phyloP scores from a whole-genome alignment of 2,888 invertebrate species.

The Calephelis perditalis region DNA sequence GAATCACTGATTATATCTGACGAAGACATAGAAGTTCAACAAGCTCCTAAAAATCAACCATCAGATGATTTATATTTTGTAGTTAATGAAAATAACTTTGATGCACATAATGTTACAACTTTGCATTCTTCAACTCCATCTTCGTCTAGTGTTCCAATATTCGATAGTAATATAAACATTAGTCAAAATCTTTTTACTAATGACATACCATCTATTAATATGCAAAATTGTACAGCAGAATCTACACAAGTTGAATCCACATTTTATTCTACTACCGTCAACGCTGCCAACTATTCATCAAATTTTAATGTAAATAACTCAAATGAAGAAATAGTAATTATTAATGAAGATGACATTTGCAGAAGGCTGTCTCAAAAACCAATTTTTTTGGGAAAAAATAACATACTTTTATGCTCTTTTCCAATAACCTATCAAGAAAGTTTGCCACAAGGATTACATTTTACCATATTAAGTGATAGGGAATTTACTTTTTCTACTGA shows the following conservation, averaged over 20 bases:
- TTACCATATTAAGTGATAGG: background rate
- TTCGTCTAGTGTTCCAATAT: no score
- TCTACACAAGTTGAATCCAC: background rate
- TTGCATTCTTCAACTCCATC: no score
- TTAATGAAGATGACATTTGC: constrained; percentile 1
- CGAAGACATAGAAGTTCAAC: background rate
- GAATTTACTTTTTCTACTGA: background rate
- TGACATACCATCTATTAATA: background rate
- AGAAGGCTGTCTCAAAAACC: background rate
- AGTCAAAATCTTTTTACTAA: no score
- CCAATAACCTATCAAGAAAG: background rate
- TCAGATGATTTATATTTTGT: no score
- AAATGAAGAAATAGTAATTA: background rate
- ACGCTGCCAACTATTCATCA: background rate
- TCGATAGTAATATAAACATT: no score
- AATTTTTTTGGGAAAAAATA: background rate
- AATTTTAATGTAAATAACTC: background rate
- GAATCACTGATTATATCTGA: background rate
- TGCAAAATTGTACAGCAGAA: background rate
- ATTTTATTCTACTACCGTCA: background rate
- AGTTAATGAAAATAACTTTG: no score
- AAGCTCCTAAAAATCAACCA: no score
- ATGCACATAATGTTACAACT: no score
- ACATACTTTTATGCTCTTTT: constrained; percentile 2
- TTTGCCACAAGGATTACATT: background rate